Base-by-base conservation (phyloP, 2,888 invertebrate genomes). In the Nomada ferruginata region DNA sequence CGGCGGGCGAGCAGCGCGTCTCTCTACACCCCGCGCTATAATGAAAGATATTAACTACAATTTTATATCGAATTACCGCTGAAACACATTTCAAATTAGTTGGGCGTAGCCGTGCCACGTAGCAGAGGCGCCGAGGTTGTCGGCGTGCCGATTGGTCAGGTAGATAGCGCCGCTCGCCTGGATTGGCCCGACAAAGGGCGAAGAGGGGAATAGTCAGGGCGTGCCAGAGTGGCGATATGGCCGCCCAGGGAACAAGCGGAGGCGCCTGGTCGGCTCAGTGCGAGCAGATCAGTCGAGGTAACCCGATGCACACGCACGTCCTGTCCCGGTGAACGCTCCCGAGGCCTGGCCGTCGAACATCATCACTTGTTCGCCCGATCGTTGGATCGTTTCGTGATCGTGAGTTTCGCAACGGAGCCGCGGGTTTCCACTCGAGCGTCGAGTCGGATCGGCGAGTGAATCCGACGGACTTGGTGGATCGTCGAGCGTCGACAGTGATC, bases 11-110 rank as follows among this genome's bases (percentile, higher is more conserved):
- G 26, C 26, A 44, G 36, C 1, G 20, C 52, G 52, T 5, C 44
- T 36, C 72, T 76, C 82, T 78, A 36, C 36, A 36, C 74, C 71
- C 68, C 82, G 64, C 66, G 89, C 92, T 92, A 91, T 93, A 92
- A 93, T 92, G 93, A 93, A 94, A 93, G 93, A 93, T 92, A 93
- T 93, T 93, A 94, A 93, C 92, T 93, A 92, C 93, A 93, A 93
- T 94, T 93, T 94, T 93, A 93, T 94, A 93, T 93, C 93, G 92
- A 93, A 94, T 94, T 93, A 94, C 93, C 89, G 91, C 90, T 90
- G 93, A 91, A 92, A 91, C 93, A 93, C 93, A 93, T 93, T 93
- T 91, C 89, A 92, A 93, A 93, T 93, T 93, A 92, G 91, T 90
- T 91, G 92, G 93, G 93, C 93, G 93, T 92, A 87, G 87, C 90